Evolutionary conservation across 2,888 invertebrate species (phyloP).

Genomic region (Thymelicus lineola): DNA sequence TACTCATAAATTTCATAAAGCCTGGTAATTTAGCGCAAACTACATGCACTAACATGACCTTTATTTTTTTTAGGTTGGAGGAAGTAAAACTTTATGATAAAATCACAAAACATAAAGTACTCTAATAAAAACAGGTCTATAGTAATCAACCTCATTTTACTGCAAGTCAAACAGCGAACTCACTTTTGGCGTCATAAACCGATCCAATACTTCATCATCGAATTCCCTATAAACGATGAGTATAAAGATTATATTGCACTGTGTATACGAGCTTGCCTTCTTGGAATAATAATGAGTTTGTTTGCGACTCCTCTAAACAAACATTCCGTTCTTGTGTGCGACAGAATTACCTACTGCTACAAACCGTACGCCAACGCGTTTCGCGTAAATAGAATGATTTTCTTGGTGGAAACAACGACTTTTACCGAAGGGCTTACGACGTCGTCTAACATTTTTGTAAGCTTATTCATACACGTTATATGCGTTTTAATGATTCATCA

Average conservation of each 20-base stretch:
- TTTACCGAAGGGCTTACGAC: constrained; percentile 65
- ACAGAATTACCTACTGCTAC: constrained; percentile 65
- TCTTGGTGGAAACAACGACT: constrained; percentile 74
- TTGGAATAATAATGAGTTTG: constrained; percentile 73
- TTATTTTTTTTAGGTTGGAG: background rate
- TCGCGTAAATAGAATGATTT: constrained; percentile 76
- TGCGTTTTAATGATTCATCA: constrained; percentile 6
- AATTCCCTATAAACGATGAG: constrained; percentile 14
- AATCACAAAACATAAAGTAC: background rate
- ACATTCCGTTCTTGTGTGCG: constrained; percentile 73
- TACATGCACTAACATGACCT: background rate
- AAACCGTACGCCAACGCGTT: constrained; percentile 70
- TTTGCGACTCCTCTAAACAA: constrained; percentile 79
- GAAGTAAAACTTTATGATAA: background rate
- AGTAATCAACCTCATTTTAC: background rate
- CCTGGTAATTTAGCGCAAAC: background rate
- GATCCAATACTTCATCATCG: constrained; percentile 8
- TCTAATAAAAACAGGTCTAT: background rate
- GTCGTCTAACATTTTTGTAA: constrained; percentile 53
- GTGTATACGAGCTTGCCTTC: constrained; percentile 64
- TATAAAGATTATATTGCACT: constrained; percentile 53
- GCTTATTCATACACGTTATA: constrained; percentile 47
- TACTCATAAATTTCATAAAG: constrained; percentile 3
- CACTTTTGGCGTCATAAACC: constrained; percentile 3
- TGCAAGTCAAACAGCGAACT: background rate